These are phyloP conservation scores for Callosobruchus maculatus DNA, from an alignment of 2,888 invertebrate species.

Conservation along the genomic window DNA sequence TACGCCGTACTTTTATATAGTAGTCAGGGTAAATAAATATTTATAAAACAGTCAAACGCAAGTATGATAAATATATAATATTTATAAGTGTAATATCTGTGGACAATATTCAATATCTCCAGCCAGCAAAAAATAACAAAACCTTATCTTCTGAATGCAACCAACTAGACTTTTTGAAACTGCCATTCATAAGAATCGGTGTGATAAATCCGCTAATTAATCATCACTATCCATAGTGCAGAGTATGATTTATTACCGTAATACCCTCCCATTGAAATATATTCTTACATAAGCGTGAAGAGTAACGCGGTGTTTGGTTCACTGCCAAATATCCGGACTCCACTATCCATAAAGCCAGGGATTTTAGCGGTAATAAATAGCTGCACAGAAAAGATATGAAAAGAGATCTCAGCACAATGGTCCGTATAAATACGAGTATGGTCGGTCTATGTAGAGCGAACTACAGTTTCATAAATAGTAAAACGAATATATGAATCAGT, in stretches of 20 bases:
- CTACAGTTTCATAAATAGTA: neutral
- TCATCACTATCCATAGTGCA: neutral
- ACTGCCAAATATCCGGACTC: neutral
- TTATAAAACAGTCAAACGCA: no score
- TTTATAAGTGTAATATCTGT: no score
- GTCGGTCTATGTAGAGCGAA: neutral
- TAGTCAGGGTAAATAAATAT: no score
- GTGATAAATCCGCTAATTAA: neutral
- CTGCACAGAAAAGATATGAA: neutral
- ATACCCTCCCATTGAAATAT: neutral
- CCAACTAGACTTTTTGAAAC: neutral
- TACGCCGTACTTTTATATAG: no score
- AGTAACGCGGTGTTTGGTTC: neutral
- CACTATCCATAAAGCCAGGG: neutral
- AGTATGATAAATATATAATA: no score
- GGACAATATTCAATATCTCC: neutral
- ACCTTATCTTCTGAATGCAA: neutral
- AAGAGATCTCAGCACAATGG: neutral
- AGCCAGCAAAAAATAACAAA: neutral
- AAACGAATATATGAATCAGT: no score
- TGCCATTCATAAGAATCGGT: neutral
- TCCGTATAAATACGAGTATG: neutral
- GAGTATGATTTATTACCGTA: neutral
- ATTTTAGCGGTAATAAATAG: neutral
- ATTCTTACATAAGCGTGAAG: neutral